Evolutionary conservation across 2,113 vertebrate genomes (phyloP).

Genomic region (Uropsilus gracilis): DNA sequence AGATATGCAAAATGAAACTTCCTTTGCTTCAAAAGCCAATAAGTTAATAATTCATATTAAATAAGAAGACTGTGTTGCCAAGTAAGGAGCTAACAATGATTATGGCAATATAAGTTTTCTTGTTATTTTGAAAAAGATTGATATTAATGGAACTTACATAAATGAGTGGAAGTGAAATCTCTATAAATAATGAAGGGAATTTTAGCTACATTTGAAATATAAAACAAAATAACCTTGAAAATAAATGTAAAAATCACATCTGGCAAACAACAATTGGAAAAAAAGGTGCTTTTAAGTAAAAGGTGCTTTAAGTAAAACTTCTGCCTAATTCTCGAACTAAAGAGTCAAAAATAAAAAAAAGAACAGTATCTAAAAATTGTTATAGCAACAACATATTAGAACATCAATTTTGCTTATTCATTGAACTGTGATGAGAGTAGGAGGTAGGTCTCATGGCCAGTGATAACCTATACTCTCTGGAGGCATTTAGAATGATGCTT

Average conservation of each 20-base stretch:
- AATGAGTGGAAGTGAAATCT: not conserved
- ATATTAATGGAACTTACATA: not conserved
- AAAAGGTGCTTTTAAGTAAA: not conserved
- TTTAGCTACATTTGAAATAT: not conserved
- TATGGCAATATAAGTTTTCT: not conserved
- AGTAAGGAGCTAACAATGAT: not conserved
- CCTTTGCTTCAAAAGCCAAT: not conserved
- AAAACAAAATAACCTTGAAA: not conserved
- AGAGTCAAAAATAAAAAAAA: constrained; percentile 19
- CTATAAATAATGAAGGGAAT: not conserved
- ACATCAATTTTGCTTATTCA: constrained; percentile 44
- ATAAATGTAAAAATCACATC: not conserved
- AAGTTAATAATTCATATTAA: not conserved
- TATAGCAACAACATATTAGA: constrained; percentile 46
- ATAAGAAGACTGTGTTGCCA: not conserved
- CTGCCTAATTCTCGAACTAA: constrained; percentile 33
- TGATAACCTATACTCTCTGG: constrained; percentile 32
- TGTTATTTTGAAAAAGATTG: not conserved
- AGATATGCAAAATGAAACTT: not conserved
- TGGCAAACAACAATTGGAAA: constrained; percentile 28
- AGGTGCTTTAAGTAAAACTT: constrained; percentile 43
- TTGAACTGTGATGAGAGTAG: not conserved
- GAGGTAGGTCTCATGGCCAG: not conserved
- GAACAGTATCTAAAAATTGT: not conserved
- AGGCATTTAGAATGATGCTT: constrained; percentile 49